Evolutionary conservation across 2,113 vertebrate genomes (phyloP).

Genomic region (Solea solea): DNA sequence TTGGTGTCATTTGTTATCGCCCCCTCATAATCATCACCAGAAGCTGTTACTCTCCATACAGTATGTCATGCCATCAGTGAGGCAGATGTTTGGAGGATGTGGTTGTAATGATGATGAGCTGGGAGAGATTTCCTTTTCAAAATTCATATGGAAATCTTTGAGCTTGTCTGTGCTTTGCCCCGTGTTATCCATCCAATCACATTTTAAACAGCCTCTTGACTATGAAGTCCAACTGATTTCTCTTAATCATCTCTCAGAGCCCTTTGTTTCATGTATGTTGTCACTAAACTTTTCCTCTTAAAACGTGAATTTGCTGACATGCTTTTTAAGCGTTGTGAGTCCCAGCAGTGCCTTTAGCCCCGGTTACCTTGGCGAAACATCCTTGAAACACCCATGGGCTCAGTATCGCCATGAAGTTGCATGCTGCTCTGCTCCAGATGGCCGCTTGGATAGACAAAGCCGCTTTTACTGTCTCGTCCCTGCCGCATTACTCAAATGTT

Average conservation of each 20-base stretch:
- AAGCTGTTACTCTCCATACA: conserved; percentile 33
- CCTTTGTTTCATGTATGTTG: conserved; percentile 12
- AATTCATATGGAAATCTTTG: conserved; percentile 53
- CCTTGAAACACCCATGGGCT: conserved; percentile 34
- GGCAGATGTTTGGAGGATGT: conserved; percentile 39
- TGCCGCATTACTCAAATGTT: conserved; percentile 72
- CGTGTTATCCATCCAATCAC: conserved; percentile 40
- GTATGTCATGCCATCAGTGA: conserved; percentile 39
- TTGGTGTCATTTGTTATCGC: conserved; percentile 43
- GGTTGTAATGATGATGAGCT: conserved; percentile 47
- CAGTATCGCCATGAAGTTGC: conserved; percentile 25
- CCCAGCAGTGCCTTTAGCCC: conserved; percentile 30
- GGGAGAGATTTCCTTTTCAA: conserved; percentile 41
- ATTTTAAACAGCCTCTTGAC: conserved; percentile 37
- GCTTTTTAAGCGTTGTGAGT: neutral
- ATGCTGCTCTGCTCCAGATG: conserved; percentile 62
- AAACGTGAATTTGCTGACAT: conserved; percentile 40
- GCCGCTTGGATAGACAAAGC: conserved; percentile 52
- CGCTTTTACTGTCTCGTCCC: conserved; percentile 55
- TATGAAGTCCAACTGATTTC: conserved; percentile 32
- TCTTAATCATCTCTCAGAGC: conserved; percentile 22
- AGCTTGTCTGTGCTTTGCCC: conserved; percentile 21
- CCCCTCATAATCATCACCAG: conserved; percentile 37
- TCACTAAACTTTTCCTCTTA: conserved; percentile 8
- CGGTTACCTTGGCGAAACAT: conserved; percentile 43